Evolutionary conservation across 2,797 vertebrate species (phyloP).

Genomic region (Manis javanica): DNA sequence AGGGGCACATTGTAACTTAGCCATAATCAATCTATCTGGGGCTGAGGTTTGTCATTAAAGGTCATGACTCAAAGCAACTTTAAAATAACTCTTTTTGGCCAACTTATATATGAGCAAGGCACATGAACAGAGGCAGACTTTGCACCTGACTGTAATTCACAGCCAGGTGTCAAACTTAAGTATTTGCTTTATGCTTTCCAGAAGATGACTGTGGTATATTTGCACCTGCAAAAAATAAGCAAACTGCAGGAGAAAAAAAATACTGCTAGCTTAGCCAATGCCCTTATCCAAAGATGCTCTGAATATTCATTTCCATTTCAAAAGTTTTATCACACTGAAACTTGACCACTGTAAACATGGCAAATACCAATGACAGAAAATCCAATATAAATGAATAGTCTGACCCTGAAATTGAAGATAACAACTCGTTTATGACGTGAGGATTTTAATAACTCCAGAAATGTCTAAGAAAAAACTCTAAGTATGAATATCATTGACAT

Average conservation of each 20-base stretch:
- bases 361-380: constrained; percentile 21
- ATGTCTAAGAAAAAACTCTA: not conserved
- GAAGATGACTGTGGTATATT: not conserved
- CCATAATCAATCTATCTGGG: constrained; percentile 69
- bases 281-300: not conserved
- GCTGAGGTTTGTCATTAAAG: constrained; percentile 68
- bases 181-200: constrained; percentile 45
- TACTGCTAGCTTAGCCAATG: constrained; percentile 11
- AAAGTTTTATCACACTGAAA: constrained; percentile 14
- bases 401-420: not conserved
- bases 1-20: constrained; percentile 64
- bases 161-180: constrained; percentile 37
- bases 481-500: not conserved
- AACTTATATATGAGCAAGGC: constrained; percentile 63
- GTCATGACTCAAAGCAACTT: constrained; percentile 61
- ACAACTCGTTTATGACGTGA: not conserved
- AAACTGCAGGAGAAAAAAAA: constrained; percentile 54
- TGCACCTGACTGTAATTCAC: constrained; percentile 59
- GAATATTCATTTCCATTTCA: constrained; percentile 12
- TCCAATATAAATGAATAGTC: constrained; percentile 20
- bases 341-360: not conserved
- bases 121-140: constrained; percentile 62
- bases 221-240: constrained; percentile 53
- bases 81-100: constrained; percentile 66
- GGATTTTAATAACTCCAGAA: not conserved